A percentile compares a stretch with the other conserved stretches of the same genome.
Conservation (phyloP, 2,797 vertebrate genomes). For the Micropoecilia bifurca region DNA sequence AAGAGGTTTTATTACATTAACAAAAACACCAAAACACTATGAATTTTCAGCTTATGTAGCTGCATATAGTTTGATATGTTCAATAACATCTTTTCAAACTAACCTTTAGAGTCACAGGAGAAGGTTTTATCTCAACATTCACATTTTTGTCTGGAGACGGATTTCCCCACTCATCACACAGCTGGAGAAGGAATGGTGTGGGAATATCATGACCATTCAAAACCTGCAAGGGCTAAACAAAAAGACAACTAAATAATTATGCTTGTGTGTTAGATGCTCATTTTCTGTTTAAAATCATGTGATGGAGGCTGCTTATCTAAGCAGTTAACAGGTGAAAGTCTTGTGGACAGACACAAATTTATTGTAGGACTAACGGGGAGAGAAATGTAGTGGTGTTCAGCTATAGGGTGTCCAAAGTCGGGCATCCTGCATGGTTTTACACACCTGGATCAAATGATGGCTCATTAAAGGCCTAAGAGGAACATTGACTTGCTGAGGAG, state of each 20-base stretch:
- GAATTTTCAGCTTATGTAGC: neutral
- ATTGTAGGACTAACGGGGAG: no score
- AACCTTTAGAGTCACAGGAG: conserved; percentile 63
- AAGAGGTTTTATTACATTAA: neutral
- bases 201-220: conserved; percentile 84
- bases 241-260: neutral
- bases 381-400: no score
- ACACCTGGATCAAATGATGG: no score
- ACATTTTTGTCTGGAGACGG: conserved; percentile 82
- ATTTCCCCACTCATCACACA: conserved; percentile 91
- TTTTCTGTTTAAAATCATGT: neutral
- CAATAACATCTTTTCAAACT: neutral
- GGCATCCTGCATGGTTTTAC: no score
- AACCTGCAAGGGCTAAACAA: conserved; percentile 83
- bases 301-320: neutral
- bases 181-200: conserved; percentile 83
- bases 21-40: neutral
- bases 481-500: no score
- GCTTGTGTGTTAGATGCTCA: neutral
- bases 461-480: no score
- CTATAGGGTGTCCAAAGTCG: no score
- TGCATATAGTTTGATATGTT: no score
- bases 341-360: no score
- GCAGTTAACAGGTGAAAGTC: neutral
- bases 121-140: conserved; percentile 52